phyloP scores from a whole-genome alignment of 1,140 invertebrate species.

The Mylabris phalerata region DNA sequence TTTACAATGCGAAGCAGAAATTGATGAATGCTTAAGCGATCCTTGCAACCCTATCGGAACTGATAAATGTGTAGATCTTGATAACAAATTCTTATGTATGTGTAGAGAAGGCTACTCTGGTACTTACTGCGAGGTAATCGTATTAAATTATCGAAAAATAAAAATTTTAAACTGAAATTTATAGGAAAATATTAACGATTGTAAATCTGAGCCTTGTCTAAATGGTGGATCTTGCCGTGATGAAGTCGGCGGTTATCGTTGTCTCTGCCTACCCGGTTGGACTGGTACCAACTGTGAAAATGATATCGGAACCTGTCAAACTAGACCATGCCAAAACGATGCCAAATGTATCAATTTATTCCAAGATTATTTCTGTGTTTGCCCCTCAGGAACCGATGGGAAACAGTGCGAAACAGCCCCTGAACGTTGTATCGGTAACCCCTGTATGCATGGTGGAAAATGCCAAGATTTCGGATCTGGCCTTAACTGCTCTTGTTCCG shows the following conservation, averaged over 20 bases:
- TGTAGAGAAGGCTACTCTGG: conserved; percentile 89
- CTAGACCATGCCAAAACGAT: conserved; percentile 84
- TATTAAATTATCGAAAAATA: conserved; percentile 1
- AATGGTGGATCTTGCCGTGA: conserved; percentile 87
- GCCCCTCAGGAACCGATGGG: conserved; percentile 87
- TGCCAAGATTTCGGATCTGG: conserved; percentile 94
- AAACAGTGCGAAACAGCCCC: conserved; percentile 94
- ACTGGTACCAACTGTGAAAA: conserved; percentile 78
- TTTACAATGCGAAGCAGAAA: conserved; percentile 84
- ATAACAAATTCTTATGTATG: conserved; percentile 83
- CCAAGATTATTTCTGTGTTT: conserved; percentile 96
- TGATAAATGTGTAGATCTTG: conserved; percentile 77
- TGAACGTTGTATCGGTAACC: conserved; percentile 90
- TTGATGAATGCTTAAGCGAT: conserved; percentile 85
- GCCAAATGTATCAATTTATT: conserved; percentile 89
- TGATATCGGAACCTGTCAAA: conserved; percentile 80
- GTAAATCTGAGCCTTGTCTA: conserved; percentile 75
- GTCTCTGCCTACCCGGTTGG: conserved; percentile 83
- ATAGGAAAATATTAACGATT: conserved; percentile 75
- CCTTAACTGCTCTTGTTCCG: conserved; percentile 85
- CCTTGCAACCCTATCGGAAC: conserved; percentile 86
- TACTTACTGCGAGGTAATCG: conserved; percentile 59
- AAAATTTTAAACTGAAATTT: conserved; percentile 22
- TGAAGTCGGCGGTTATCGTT: conserved; percentile 76
- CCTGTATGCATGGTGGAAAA: conserved; percentile 90